Evolutionary conservation across 2,888 invertebrate genomes (phyloP), one percentile per base, ranked within the genome.

Genomic region (Philonicus albiceps): DNA sequence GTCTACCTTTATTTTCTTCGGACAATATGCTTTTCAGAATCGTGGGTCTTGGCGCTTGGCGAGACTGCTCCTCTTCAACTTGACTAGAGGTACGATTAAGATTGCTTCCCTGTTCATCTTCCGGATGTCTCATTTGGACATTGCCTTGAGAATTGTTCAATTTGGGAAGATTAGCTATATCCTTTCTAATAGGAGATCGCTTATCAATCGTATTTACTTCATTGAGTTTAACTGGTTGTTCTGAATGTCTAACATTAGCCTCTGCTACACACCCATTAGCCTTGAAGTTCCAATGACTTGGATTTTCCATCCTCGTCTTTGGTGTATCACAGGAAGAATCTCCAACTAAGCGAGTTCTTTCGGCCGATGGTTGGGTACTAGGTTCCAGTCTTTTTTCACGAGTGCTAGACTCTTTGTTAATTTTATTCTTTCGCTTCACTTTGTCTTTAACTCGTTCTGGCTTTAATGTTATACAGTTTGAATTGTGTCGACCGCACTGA

Each of bases 401-500:
- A 40, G 27, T 43, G 6, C 8, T 49, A 53, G 16, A 19, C 6
- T 84, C 73, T 27, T 84, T 84, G 3, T 73, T 83, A 37, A n/a
- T 22, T 85, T 34, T 30, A 16, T 53, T 53, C 19, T 53, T 85
- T 53, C 30, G 43, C 11, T 84, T 84, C 16, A 43, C 30, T 43
- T 84, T 84, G 7, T 84, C 73, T 30, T 84, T 84, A 11, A 31
- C n/a, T 22, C 64, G 85, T 30, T 86, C 49, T 27, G 78, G 74
- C 80, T 89, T 85, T 31, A 86, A 81, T 13, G 90, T 90, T 73
- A 91, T 91, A 87, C 93, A 93, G 22, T 90, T 91, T 74, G 90
- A 89, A 53, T 89, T 90, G 89, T 93, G 93, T 0, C 90, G 89
- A 3, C 91, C 91, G 85, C 91, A 92, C 81, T 91, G 90, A 3